Percentiles rank a stretch among this genome's conserved stretches.
phyloP scores from a whole-genome alignment of 2,797 vertebrate genomes.

The Rhabdophis nuchalis region DNA sequence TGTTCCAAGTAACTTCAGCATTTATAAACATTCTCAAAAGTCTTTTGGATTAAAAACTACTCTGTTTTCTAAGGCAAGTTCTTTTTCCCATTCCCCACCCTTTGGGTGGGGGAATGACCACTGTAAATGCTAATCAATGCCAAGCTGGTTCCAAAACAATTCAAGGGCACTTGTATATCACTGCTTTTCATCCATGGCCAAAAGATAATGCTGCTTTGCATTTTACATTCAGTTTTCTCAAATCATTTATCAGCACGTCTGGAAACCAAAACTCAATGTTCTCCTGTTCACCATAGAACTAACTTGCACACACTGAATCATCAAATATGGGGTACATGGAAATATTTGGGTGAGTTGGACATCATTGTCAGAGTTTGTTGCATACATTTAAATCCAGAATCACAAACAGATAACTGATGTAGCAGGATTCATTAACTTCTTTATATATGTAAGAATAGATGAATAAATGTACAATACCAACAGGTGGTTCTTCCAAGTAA shows the following conservation, averaged over 20 bases:
- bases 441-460: no score
- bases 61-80: not conserved
- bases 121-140: not conserved
- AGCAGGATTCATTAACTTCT: no score
- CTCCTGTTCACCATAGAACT: not conserved
- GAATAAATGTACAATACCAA: no score
- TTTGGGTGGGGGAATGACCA: not conserved
- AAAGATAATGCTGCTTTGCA: not conserved
- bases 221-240: not conserved
- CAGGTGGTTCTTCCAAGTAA: no score
- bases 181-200: not conserved
- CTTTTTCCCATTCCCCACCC: not conserved
- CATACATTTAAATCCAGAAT: no score
- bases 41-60: not conserved
- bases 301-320: not conserved
- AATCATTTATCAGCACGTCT: not conserved
- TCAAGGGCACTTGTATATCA: not conserved
- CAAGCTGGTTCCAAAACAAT: not conserved
- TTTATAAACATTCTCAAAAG: not conserved
- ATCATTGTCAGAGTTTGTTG: no score
- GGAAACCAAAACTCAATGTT: not conserved
- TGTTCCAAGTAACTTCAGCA: not conserved
- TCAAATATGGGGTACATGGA: not conserved
- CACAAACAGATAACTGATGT: no score
- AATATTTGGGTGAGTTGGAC: not conserved